Percentiles rank a stretch among this genome's conserved stretches.
Evolutionary conservation across 2,888 invertebrate species (phyloP).

Genomic region (Eustalomyia histrio): DNA sequence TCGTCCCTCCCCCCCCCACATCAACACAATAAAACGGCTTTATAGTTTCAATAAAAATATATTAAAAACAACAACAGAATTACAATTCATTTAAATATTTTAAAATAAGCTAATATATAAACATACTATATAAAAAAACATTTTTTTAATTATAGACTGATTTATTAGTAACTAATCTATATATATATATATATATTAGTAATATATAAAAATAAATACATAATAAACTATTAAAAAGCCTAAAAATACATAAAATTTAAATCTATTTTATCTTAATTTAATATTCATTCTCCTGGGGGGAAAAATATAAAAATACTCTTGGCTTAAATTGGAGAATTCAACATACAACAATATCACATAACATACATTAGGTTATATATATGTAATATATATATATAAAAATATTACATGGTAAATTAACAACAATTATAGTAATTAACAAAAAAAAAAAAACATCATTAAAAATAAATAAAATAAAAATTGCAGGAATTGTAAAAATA

Average conservation of each 20-base stretch:
- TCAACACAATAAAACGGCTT: neutral
- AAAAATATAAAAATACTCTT: neutral
- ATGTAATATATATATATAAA: conserved; percentile 1
- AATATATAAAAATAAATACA: conserved; percentile 61
- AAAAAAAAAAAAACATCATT: conserved; percentile 24
- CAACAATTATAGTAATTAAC: conserved; percentile 49
- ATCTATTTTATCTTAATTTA: conserved; percentile 8
- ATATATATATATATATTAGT: conserved; percentile 74
- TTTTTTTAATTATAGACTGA: conserved; percentile 79
- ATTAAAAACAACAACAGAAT: neutral
- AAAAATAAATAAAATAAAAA: conserved; percentile 57
- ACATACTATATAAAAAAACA: conserved; percentile 57
- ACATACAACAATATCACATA: neutral
- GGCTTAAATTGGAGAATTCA: neutral
- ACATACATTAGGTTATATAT: conserved; percentile 2
- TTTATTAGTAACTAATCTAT: conserved; percentile 79
- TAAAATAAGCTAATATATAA: conserved; percentile 47
- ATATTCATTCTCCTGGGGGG: conserved; percentile 1
- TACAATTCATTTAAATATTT: conserved; percentile 29
- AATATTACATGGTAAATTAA: conserved; percentile 32
- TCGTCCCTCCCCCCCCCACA: neutral
- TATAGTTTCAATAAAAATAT: neutral
- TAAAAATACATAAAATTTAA: conserved; percentile 59
- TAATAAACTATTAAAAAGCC: conserved; percentile 58
- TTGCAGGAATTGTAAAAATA: conserved; percentile 66